These are phyloP conservation scores for Sebastes aleutianus DNA, from an alignment of 2,797 vertebrate genomes.

Conservation along the genomic window DNA sequence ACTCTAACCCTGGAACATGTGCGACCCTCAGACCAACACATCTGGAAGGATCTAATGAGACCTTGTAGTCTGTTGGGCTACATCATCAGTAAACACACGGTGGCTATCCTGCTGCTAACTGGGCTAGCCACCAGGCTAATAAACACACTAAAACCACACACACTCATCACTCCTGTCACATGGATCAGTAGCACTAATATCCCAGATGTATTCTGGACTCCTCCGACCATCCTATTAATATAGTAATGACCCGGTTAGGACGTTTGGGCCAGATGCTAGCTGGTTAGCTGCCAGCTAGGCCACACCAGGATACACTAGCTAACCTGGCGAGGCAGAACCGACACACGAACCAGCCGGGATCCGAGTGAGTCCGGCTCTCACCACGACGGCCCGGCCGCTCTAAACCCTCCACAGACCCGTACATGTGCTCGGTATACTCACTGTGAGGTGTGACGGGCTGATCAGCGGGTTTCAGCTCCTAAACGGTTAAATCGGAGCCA, in stretches of 20 bases:
- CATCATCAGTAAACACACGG: slow-evolving; percentile 66
- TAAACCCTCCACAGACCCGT: not conserved
- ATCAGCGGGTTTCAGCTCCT: slow-evolving; percentile 64
- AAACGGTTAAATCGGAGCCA: slow-evolving; percentile 83
- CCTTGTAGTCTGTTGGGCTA: slow-evolving; percentile 3
- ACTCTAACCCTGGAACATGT: not conserved
- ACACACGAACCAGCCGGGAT: slow-evolving; percentile 82
- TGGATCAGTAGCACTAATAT: not conserved
- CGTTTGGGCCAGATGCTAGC: slow-evolving; percentile 55
- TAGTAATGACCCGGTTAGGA: not conserved
- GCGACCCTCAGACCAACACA: not conserved
- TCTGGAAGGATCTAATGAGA: not conserved
- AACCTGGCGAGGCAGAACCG: slow-evolving; percentile 85
- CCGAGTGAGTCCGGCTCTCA: slow-evolving; percentile 73
- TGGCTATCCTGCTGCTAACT: slow-evolving; percentile 68
- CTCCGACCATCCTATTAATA: not conserved
- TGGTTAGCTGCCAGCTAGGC: slow-evolving; percentile 78
- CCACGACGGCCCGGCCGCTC: slow-evolving; percentile 49
- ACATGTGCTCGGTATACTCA: slow-evolving; percentile 54
- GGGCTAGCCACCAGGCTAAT: slow-evolving; percentile 63
- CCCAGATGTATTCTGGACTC: not conserved
- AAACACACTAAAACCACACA: slow-evolving; percentile 56
- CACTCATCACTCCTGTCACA: slow-evolving; percentile 23
- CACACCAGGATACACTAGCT: slow-evolving; percentile 77
- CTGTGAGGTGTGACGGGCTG: slow-evolving; percentile 48